phyloP scores from a whole-genome alignment of 2,113 vertebrate species.

The Gymnobelideus leadbeateri region DNA sequence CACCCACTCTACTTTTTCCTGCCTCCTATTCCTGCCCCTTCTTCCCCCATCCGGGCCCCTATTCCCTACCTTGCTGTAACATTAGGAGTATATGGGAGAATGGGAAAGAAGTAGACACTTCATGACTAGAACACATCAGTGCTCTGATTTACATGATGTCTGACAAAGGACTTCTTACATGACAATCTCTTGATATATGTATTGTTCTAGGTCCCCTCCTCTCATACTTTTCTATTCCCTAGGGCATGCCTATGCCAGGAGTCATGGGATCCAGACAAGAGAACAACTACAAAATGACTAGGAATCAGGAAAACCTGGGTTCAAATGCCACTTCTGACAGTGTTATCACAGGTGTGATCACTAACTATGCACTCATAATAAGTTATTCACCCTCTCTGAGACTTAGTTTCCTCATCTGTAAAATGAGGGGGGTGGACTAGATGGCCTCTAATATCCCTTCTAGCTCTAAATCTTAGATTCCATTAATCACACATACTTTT shows the following conservation, averaged over 20 bases:
- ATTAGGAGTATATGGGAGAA: not conserved
- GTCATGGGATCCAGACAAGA: not conserved
- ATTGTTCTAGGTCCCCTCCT: not conserved
- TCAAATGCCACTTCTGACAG: not conserved
- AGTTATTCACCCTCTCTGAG: not conserved
- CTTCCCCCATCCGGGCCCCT: not conserved
- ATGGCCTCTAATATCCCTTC: not conserved
- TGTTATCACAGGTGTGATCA: not conserved
- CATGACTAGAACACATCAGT: not conserved
- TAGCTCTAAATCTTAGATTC: not conserved
- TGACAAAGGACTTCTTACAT: not conserved
- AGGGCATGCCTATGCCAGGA: not conserved
- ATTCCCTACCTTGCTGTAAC: not conserved
- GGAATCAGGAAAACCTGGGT: not conserved
- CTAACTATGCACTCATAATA: not conserved
- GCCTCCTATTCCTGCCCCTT: not conserved
- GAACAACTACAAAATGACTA: not conserved
- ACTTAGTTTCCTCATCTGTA: not conserved
- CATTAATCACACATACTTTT: not conserved
- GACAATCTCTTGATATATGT: not conserved
- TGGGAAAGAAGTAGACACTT: not conserved
- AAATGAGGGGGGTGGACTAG: not conserved
- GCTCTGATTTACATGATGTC: not conserved
- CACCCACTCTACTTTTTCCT: not conserved
- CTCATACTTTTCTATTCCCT: not conserved